These are phyloP conservation scores for Tauraco erythrolophus DNA, from an alignment of 2,113 vertebrate genomes.

Conservation along the genomic window DNA sequence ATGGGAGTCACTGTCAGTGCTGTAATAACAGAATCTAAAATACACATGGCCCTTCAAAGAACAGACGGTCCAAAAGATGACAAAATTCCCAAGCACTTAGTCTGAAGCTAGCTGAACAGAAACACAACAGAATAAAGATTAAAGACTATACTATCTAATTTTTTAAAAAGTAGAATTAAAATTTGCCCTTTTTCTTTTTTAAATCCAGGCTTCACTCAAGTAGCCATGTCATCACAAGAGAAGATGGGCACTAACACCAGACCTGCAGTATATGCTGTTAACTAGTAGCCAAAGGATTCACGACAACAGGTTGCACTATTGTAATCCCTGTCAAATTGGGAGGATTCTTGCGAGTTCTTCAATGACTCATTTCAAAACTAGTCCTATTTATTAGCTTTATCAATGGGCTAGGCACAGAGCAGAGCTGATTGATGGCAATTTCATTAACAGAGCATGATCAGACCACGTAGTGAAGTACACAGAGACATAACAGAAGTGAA, in stretches of 20 bases:
- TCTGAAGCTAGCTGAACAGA: not conserved
- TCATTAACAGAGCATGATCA: not conserved
- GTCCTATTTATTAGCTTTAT: not conserved
- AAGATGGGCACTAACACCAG: not conserved
- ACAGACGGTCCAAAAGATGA: not conserved
- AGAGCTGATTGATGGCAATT: not conserved
- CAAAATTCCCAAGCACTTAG: not conserved
- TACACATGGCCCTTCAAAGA: not conserved
- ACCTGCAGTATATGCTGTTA: not conserved
- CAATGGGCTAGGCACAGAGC: not conserved
- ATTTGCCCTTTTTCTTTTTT: not conserved
- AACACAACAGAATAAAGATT: not conserved
- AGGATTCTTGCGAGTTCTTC: not conserved
- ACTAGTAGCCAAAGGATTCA: not conserved
- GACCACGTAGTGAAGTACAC: not conserved
- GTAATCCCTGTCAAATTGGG: not conserved
- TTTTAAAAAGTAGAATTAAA: not conserved
- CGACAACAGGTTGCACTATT: not conserved
- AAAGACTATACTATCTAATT: not conserved
- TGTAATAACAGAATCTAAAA: not conserved
- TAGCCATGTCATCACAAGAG: not conserved
- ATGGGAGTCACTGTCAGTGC: not conserved
- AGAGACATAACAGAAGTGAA: not conserved
- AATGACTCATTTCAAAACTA: not conserved
- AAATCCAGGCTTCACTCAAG: not conserved